Base-by-base conservation (phyloP, 2,113 vertebrate species). In the Romanogobio albipinnatus region DNA sequence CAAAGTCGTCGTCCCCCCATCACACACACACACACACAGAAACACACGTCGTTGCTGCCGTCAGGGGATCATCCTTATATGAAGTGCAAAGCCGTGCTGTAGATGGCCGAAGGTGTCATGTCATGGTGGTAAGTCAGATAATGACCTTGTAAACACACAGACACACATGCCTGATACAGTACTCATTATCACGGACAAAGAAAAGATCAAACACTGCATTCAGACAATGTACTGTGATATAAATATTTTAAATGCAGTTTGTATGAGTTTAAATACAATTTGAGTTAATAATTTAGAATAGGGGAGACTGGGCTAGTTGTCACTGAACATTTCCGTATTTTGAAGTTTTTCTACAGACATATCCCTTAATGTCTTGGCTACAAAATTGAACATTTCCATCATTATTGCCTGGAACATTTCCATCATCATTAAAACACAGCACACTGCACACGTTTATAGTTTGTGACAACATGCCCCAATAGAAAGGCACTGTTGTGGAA, bases 1-100 rank as follows among this genome's bases (percentile, higher is more conserved):
- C 90, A 91, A 91, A 90, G 89, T 74, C 87, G 76, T 86, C 24
- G 29, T 29, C 70, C 70, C 39, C 49, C 13, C 13, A 4, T 13
- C 1, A 56, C 53, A 75, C 68, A 70, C 56, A 61, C 61, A 33
- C 58, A 66, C 56, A 14, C 47, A 49, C 47, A 47, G 81, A 39
- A 36, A 61, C 29, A 71, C 61, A 83, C 43, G 26, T 8, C 47
- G 64, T 80, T 26, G 24, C 5, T 61, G 81, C 76, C 68, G 43
- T 81, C 29, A 86, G 71, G 81, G 82, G 84, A 24, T 76, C 61
- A 76, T 84, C 29, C 10, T 74, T 85, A 39, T 76, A 59, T 59
- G 29, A 59, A 56, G 29, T 47, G 61, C 68, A 58, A 82, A 74
- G 75, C 6, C 85, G 62, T 83, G 81, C 70, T 84, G 56, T 19